These are phyloP conservation scores for Phrynocephalus guinanensis DNA, from an alignment of 2,797 vertebrate genomes.

Conservation along the genomic window DNA sequence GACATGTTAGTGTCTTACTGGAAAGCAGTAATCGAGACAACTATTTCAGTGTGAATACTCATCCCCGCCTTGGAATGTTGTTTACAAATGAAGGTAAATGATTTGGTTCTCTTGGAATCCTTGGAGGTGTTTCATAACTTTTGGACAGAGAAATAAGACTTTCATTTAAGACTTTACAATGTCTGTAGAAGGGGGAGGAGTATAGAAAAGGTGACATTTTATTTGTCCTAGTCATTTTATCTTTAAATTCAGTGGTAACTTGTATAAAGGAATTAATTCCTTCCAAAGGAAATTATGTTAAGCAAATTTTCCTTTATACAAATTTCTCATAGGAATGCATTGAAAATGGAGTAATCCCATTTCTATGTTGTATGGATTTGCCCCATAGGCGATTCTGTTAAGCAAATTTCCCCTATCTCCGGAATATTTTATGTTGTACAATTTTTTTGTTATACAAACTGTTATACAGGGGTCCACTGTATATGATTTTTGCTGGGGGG, in stretches of 20 bases:
- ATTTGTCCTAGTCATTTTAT: neutral
- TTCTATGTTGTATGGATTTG: too few species aligned
- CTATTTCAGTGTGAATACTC: conserved; percentile 43
- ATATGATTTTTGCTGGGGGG: neutral
- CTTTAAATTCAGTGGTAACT: conserved; percentile 16
- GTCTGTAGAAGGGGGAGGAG: conserved; percentile 24
- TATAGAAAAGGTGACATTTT: conserved; percentile 20
- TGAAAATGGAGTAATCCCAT: too few species aligned
- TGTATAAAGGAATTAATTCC: too few species aligned
- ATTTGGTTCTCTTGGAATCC: neutral
- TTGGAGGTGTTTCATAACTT: conserved; percentile 42
- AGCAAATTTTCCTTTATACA: too few species aligned
- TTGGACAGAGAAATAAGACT: conserved; percentile 63
- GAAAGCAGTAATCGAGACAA: neutral
- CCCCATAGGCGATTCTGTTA: too few species aligned
- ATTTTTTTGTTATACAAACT: too few species aligned
- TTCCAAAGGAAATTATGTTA: too few species aligned
- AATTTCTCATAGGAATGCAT: too few species aligned
- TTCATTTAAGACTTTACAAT: conserved; percentile 6
- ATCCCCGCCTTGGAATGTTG: conserved; percentile 26
- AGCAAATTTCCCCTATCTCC: too few species aligned
- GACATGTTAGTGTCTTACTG: conserved; percentile 42
- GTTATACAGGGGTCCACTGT: too few species aligned
- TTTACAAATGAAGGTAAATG: conserved; percentile 43
- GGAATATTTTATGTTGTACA: too few species aligned